These are phyloP conservation scores for Pristiophorus japonicus DNA, from an alignment of 2,113 vertebrate genomes.

Conservation along the genomic window DNA sequence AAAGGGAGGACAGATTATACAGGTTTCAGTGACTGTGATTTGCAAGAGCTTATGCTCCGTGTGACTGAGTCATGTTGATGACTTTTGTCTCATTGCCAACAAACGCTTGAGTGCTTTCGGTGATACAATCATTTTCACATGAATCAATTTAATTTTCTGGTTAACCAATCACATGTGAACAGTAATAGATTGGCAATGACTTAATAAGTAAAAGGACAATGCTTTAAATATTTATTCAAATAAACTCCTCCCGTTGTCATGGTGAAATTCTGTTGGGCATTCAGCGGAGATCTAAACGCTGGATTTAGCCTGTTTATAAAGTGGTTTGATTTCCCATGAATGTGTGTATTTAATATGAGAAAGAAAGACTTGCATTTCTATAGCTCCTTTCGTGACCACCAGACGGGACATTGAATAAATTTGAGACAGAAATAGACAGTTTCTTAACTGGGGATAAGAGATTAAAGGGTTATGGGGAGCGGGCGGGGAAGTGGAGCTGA, in stretches of 20 bases:
- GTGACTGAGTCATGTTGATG: not conserved
- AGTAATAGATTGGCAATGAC: not conserved
- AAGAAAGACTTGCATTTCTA: too few species aligned
- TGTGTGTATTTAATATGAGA: too few species aligned
- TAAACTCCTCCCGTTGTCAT: not conserved
- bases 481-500: too few species aligned
- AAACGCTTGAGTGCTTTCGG: not conserved
- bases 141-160: not conserved
- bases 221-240: not conserved
- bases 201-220: not conserved
- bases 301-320: not conserved
- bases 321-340: not conserved
- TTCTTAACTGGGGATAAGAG: too few species aligned
- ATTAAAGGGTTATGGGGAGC: too few species aligned
- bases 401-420: too few species aligned
- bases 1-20: not conserved
- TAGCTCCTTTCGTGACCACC: too few species aligned
- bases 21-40: not conserved
- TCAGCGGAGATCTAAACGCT: not conserved
- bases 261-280: not conserved
- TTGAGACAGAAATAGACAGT: too few species aligned
- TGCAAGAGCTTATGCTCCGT: not conserved
- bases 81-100: not conserved
- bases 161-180: not conserved
- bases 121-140: not conserved